Conservation (phyloP, 1,140 invertebrate genomes). For the Sarcophaga peregrina region DNA sequence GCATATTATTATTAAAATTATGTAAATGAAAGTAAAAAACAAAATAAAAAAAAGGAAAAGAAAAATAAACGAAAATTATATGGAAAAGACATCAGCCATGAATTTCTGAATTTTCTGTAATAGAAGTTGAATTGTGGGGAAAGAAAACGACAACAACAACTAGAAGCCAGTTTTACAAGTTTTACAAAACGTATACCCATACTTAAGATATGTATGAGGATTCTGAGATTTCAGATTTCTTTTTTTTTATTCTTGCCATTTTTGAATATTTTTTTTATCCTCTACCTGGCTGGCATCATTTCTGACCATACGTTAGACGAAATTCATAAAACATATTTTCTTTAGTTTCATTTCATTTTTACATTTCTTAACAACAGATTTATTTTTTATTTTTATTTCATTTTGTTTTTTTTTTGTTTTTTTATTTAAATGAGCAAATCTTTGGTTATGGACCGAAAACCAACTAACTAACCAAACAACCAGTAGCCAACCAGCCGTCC, state of each 20-base stretch:
- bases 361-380: not conserved
- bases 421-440: not conserved
- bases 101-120: too few species aligned
- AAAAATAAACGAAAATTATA: not conserved
- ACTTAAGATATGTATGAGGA: not conserved
- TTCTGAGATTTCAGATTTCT: not conserved
- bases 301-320: slow-evolving; percentile 18
- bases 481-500: not conserved
- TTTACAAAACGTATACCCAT: too few species aligned
- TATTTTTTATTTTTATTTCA: not conserved
- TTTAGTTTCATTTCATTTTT: not conserved
- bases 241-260: not conserved
- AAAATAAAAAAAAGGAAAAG: not conserved
- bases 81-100: not conserved
- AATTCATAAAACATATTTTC: slow-evolving; percentile 13
- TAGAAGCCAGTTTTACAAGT: too few species aligned
- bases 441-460: slow-evolving; percentile 15
- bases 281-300: not conserved
- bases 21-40: not conserved
- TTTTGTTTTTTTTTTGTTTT: not conserved
- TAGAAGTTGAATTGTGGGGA: too few species aligned
- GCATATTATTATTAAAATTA: slow-evolving; percentile 25
- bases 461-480: slow-evolving; percentile 8
- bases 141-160: too few species aligned
- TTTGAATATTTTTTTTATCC: not conserved